Percentiles rank a stretch among this genome's conserved stretches.
Conservation (phyloP, 1,140 invertebrate species). For the Ectropis grisescens region DNA sequence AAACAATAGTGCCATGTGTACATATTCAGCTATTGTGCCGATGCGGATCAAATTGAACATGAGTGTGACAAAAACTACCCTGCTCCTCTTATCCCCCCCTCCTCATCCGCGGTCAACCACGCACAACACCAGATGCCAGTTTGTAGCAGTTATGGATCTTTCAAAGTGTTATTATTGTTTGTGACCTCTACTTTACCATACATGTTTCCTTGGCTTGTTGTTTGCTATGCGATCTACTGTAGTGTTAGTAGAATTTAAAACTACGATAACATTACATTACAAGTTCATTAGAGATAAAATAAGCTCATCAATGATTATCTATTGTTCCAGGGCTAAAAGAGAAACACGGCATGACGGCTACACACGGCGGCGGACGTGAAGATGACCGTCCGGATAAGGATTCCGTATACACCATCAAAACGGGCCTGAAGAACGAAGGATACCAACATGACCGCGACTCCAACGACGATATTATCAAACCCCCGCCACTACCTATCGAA, state of each 20-base stretch:
- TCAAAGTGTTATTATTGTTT: not conserved
- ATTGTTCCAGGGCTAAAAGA: constrained; percentile 40
- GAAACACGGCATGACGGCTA: constrained; percentile 60
- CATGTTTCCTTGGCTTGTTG: not conserved
- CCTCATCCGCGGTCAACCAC: too few relatives aligned
- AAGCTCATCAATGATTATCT: not conserved
- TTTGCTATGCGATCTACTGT: not conserved
- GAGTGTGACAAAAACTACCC: too few relatives aligned
- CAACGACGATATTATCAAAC: constrained; percentile 72
- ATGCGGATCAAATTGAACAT: too few relatives aligned
- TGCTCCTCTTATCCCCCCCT: too few relatives aligned
- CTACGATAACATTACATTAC: not conserved
- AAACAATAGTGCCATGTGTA: constrained; percentile 37
- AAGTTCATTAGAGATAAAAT: not conserved
- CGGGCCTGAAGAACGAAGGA: constrained; percentile 76
- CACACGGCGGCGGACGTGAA: constrained; percentile 60
- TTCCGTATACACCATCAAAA: constrained; percentile 46
- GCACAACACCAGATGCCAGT: too few relatives aligned
- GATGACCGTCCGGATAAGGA: constrained; percentile 57
- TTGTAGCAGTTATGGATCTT: too few relatives aligned
- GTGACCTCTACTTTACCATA: not conserved
- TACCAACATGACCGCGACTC: constrained; percentile 74
- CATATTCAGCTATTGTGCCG: constrained; percentile 16
- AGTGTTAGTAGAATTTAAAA: not conserved
- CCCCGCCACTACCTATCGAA: constrained; percentile 73